Conservation (phyloP, 2,113 vertebrate species). For the Labeo rohita region DNA sequence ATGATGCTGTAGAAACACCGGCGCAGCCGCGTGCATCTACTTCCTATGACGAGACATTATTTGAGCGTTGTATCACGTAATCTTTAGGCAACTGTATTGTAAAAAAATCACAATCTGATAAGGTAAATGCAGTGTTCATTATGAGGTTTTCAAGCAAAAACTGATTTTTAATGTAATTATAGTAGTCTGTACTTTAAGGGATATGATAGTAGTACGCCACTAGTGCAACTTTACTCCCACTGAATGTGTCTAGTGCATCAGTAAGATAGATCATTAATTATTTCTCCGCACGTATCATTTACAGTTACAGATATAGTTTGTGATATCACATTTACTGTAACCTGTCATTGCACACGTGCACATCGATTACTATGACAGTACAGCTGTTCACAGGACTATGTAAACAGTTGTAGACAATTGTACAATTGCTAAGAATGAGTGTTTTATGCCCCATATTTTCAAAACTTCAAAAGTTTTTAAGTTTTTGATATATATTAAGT, state of each 20-base stretch:
- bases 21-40: background rate
- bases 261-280: background rate
- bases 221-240: background rate
- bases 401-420: background rate
- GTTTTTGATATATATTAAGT: background rate
- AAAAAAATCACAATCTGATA: background rate
- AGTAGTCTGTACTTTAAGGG: background rate
- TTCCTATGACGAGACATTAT: conserved; percentile 34
- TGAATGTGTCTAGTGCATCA: background rate
- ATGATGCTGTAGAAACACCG: conserved; percentile 30
- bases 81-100: background rate
- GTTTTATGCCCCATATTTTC: background rate
- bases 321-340: background rate
- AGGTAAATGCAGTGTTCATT: background rate
- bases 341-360: conserved; percentile 1
- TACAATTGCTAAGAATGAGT: background rate
- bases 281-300: background rate
- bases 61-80: background rate
- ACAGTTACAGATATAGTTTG: background rate
- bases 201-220: background rate
- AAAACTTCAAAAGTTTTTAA: background rate
- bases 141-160: background rate
- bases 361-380: background rate
- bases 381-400: background rate
- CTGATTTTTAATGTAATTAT: background rate